Percentiles rank a stretch among this genome's conserved stretches.
These are phyloP conservation scores for Machimus rusticus DNA, from an alignment of 2,888 invertebrate species.

Conservation along the genomic window DNA sequence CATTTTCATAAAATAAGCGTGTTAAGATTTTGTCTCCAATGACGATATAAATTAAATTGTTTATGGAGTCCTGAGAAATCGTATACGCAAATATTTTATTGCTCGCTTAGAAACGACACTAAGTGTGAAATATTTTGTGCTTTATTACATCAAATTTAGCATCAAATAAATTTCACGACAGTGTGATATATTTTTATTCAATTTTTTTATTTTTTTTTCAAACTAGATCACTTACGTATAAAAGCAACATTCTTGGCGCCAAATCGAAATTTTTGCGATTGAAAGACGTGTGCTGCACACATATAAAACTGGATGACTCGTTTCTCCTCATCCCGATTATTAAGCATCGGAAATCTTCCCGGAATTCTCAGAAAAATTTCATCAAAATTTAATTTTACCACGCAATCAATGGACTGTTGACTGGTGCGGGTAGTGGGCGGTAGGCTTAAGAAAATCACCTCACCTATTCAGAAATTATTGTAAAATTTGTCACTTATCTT, in stretches of 20 bases:
- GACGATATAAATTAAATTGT: background rate
- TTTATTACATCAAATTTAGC: conserved; percentile 10
- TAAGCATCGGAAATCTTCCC: background rate
- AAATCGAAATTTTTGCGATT: background rate
- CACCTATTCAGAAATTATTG: background rate
- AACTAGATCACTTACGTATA: conserved; percentile 3
- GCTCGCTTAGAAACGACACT: background rate
- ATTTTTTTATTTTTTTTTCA: background rate
- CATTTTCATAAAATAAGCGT: background rate
- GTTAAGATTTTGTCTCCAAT: background rate
- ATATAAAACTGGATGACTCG: background rate
- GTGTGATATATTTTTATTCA: background rate
- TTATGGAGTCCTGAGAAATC: background rate
- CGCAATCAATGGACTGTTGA: background rate
- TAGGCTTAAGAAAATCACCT: background rate
- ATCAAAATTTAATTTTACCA: background rate
- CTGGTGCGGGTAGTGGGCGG: background rate
- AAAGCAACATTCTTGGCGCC: background rate
- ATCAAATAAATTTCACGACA: conserved; percentile 5
- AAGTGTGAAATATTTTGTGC: background rate
- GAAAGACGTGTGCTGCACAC: background rate
- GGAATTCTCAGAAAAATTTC: background rate
- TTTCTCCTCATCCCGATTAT: background rate
- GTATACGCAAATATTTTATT: background rate
- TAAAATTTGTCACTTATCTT: background rate